phyloP scores from a whole-genome alignment of 2,888 invertebrate genomes.

The Stenchaetothrips biformis region DNA sequence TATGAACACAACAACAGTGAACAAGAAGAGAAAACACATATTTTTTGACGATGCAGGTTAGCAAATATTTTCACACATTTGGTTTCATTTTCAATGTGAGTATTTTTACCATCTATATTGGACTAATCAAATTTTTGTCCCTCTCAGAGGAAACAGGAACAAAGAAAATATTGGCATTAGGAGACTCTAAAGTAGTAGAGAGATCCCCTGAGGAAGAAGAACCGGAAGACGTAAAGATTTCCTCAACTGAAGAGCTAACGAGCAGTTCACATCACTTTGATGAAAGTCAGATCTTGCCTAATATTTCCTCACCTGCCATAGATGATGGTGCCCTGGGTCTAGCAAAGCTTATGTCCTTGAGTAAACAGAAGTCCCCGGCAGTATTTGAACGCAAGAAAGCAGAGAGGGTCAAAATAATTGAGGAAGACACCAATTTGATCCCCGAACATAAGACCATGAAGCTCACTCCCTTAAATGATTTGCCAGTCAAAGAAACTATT shows the following conservation, averaged over 20 bases:
- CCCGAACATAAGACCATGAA: background rate
- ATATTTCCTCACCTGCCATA: too few relatives aligned
- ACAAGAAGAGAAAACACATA: background rate
- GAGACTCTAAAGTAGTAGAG: too few relatives aligned
- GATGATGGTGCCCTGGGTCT: background rate
- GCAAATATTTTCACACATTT: background rate
- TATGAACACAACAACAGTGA: background rate
- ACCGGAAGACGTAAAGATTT: too few relatives aligned
- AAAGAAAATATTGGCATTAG: too few relatives aligned
- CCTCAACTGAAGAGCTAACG: too few relatives aligned
- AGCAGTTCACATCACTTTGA: too few relatives aligned
- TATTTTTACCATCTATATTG: too few relatives aligned
- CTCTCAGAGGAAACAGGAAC: too few relatives aligned
- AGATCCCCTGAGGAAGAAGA: too few relatives aligned
- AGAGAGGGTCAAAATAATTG: background rate
- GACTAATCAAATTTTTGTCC: background rate
- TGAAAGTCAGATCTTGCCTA: too few relatives aligned
- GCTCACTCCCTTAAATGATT: background rate
- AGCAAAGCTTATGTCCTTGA: background rate
- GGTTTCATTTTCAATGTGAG: background rate
- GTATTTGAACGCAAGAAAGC: background rate
- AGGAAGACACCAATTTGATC: background rate
- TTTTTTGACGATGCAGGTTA: background rate
- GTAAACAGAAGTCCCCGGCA: background rate
- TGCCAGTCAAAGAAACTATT: constrained; percentile 20